Conservation (phyloP, 30 jellyfish, hydroid and myxozoan genomes). For the Hydractinia symbiolongicarpus region DNA sequence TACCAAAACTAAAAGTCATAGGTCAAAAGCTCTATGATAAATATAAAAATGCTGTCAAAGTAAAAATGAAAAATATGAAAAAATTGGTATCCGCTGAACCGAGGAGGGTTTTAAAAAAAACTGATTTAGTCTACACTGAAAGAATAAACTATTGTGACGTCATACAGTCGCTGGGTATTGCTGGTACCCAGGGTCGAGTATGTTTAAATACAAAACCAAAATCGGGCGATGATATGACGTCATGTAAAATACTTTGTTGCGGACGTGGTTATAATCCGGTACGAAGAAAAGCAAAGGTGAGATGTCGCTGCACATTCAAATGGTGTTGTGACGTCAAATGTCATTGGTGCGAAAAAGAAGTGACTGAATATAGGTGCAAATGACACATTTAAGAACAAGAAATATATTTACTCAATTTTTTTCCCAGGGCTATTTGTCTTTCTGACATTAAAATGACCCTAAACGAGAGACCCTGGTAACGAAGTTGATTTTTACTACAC, state of each 20-base stretch:
- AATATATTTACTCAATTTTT: too few relatives aligned
- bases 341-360: constrained; percentile 8
- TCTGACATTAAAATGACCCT: too few relatives aligned
- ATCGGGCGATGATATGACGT: constrained; percentile 7
- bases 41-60: not conserved
- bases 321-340: constrained; percentile 25
- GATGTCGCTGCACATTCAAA: constrained; percentile 14
- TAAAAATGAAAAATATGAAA: not conserved
- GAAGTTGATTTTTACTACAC: too few relatives aligned
- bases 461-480: too few relatives aligned
- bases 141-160: constrained; percentile 13
- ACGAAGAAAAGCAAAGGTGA: not conserved
- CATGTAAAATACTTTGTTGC: constrained; percentile 14
- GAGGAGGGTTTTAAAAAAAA: not conserved
- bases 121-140: constrained; percentile 18
- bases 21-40: not conserved
- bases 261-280: not conserved
- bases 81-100: not conserved
- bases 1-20: constrained; percentile 5
- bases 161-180: constrained; percentile 1
- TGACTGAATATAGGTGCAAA: not conserved
- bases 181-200: constrained; percentile 18
- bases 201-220: constrained; percentile 6
- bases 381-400: too few relatives aligned
- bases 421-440: too few relatives aligned